These are phyloP conservation scores for Hyles vespertilio DNA, from an alignment of 1,140 invertebrate species.

Conservation along the genomic window DNA sequence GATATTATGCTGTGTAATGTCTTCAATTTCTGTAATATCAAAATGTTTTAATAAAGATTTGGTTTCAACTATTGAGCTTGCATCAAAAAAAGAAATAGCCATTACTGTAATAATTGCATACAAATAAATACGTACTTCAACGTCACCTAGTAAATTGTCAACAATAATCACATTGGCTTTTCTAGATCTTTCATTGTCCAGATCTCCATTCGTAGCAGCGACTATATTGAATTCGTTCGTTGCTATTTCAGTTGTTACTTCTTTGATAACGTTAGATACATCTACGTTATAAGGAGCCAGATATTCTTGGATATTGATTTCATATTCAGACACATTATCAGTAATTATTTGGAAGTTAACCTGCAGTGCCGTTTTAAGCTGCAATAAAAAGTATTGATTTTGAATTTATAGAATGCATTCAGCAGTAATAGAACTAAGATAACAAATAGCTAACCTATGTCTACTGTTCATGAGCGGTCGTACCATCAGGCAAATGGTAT, in stretches of 20 bases:
- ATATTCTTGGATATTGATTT: conserved; percentile 18
- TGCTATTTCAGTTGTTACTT: conserved; percentile 10
- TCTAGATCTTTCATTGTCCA: conserved; percentile 6
- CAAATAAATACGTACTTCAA: conserved; percentile 11
- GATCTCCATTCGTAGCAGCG: conserved; percentile 13
- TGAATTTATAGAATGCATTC: too few species aligned
- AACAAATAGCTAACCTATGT: too few species aligned
- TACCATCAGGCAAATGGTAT: too few species aligned
- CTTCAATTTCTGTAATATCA: conserved; percentile 24
- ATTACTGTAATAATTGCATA: too few species aligned
- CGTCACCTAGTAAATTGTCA: conserved; percentile 13
- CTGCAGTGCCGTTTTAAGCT: conserved; percentile 25
- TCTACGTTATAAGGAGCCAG: conserved; percentile 6
- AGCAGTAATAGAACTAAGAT: too few species aligned
- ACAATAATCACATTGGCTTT: conserved; percentile 16
- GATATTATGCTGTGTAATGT: conserved; percentile 10
- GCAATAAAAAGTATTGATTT: conserved; percentile 2
- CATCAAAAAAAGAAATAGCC: too few species aligned
- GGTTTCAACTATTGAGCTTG: too few species aligned
- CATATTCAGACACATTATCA: conserved; percentile 17
- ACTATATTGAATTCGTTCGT: conserved; percentile 11
- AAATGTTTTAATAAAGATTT: neutral
- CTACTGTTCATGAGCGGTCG: too few species aligned
- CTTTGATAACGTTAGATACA: conserved; percentile 9
- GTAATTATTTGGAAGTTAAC: conserved; percentile 24